Evolutionary conservation across 2,797 vertebrate genomes (phyloP).

Genomic region (Poliocrania exsul): DNA sequence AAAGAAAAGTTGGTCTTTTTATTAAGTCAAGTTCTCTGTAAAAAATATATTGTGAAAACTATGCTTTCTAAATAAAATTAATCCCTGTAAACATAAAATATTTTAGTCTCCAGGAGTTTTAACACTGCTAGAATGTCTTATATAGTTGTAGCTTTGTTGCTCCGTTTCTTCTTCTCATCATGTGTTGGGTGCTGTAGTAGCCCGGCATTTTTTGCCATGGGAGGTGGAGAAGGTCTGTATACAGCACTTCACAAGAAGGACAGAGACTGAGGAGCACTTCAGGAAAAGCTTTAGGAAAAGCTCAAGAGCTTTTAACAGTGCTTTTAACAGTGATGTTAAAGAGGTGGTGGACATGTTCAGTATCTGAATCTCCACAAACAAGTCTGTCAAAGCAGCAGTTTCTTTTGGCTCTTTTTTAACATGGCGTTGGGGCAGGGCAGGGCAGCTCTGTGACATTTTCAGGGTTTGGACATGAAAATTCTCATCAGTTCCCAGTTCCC

Average conservation of each 20-base stretch:
- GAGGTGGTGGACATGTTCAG: background rate
- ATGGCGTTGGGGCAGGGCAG: background rate
- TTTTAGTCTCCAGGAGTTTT: background rate
- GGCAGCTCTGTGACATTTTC: background rate
- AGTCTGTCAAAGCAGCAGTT: background rate
- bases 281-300: background rate
- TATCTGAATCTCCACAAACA: background rate
- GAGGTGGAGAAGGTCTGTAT: background rate
- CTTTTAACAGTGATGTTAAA: background rate
- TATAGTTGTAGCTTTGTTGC: fast-evolving
- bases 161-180: background rate
- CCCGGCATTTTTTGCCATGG: background rate
- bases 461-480: background rate
- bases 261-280: background rate
- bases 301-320: background rate
- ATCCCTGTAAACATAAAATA: background rate
- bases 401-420: background rate
- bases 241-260: background rate
- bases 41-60: background rate
- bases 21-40: background rate
- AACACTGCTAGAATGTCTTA: background rate
- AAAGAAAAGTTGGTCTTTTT: background rate
- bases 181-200: background rate
- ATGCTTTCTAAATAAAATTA: background rate
- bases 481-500: background rate